Percentiles rank a stretch among this genome's conserved stretches.
These are phyloP conservation scores for Grammatotria lemairii DNA, from an alignment of 2,113 vertebrate genomes.

Conservation along the genomic window DNA sequence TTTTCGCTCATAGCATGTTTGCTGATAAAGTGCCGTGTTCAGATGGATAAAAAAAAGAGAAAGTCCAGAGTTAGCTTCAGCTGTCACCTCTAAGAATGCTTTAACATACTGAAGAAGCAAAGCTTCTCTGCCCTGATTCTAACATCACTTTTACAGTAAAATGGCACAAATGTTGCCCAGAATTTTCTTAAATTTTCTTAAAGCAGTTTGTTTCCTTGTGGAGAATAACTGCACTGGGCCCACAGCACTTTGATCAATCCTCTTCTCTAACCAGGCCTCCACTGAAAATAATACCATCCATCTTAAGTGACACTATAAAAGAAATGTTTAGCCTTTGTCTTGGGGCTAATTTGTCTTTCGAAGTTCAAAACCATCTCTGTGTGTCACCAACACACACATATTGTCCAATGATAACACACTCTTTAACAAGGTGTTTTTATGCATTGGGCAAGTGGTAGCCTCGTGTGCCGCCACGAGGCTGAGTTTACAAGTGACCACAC, in stretches of 20 bases:
- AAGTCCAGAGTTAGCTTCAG: not conserved
- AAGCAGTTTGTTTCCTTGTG: not conserved
- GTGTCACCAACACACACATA: not conserved
- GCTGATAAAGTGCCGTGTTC: not conserved
- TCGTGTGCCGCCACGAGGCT: conserved; percentile 13
- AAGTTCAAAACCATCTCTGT: conserved; percentile 16
- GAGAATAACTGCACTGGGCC: not conserved
- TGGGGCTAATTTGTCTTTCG: not conserved
- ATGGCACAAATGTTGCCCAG: accelerated
- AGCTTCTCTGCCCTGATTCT: not conserved
- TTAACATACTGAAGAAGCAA: not conserved
- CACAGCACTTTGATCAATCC: not conserved
- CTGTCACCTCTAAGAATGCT: not conserved
- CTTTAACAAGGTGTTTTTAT: conserved; percentile 43
- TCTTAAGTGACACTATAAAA: not conserved
- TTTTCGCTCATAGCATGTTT: accelerated
- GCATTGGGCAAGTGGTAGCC: conserved; percentile 27
- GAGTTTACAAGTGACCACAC: conserved; percentile 62
- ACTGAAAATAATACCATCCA: not conserved
- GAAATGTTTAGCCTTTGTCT: not conserved
- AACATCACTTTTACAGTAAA: not conserved
- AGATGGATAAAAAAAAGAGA: not conserved
- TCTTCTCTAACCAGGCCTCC: not conserved
- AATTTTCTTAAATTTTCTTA: not conserved
- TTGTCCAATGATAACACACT: not conserved